Base-by-base conservation (phyloP, 2,888 invertebrate species). In the Pocota personata region DNA sequence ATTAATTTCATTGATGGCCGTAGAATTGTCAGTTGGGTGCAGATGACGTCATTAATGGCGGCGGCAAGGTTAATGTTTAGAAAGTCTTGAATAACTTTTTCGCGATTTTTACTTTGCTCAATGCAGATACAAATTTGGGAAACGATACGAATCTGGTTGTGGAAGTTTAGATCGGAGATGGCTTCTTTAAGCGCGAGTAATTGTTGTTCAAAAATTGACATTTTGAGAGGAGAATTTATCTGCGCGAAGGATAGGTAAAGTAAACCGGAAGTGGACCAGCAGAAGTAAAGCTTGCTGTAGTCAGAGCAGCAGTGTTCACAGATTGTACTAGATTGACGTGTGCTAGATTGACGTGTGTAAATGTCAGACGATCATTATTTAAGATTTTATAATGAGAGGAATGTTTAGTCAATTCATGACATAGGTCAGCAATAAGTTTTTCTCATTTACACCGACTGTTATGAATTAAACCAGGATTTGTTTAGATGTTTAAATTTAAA, bases 1-100 rank as follows among this genome's bases (percentile, higher is more conserved):
- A 82, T 30, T 19, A 86, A 6, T 62, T 72, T 82, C 55, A 86
- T 60, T 3, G 72, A 12, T 24, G 76, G 82, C 3, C 32, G n/a
- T 8, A 86, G 50, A 55, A 72, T 7, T 6, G 32, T 57, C 19
- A 86, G 24, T 40, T 80, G 30, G 1, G 72, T 40, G 19, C 66
- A 52, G 24, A 86, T 77, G 10, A 72, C 43, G 48, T 86, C 55
- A 24, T 66, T 72, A 12, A 86, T 21, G 14, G 48, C 14, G 3
- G 10, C 3, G 1, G 46, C 52, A 0, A 82, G n/a, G 21, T 86
- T 86, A 0, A n/a, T 8, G 7, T 21, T 62, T 4, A 80, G n/a
- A 27, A 69, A 27, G 4, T 72, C 50, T 27, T 77, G n/a, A 0
- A 77, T 46, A 0, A 48, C 8, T 27, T 3, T 6, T 21, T 35